Conservation (phyloP, 2,797 vertebrate genomes). For the Hyperoplus lanceolatus region DNA sequence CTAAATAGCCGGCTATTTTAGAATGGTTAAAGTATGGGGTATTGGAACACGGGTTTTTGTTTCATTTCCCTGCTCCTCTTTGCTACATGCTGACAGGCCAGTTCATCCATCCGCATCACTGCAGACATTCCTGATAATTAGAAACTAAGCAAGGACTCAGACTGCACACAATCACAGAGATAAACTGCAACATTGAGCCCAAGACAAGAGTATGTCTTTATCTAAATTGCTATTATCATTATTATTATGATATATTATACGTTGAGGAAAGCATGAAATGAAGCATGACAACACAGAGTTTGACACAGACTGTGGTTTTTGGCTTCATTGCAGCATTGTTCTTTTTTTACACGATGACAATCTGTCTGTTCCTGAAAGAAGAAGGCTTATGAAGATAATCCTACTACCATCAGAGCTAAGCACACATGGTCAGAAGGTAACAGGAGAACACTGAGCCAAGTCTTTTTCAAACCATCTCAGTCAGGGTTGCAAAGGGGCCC, state of each 20-base stretch:
- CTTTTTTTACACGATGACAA: constrained; percentile 7
- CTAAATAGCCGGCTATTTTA: too few relatives aligned
- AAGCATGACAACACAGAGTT: constrained; percentile 10
- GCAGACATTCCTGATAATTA: constrained; percentile 37
- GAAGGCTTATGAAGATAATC: constrained; percentile 23
- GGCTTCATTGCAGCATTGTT: constrained; percentile 16
- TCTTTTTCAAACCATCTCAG: not conserved
- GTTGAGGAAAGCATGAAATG: constrained; percentile 27
- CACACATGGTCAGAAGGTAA: constrained; percentile 12
- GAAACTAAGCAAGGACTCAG: constrained; percentile 41
- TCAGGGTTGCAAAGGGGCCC: too few relatives aligned
- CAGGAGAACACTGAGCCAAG: not conserved
- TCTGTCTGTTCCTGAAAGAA: constrained; percentile 13
- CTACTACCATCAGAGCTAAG: constrained; percentile 2
- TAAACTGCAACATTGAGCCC: constrained; percentile 15
- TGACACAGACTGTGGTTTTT: constrained; percentile 36
- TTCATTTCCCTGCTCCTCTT: constrained; percentile 12
- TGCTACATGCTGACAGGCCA: constrained; percentile 11
- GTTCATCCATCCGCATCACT: constrained; percentile 10
- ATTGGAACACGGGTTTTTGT: not conserved
- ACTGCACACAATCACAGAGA: constrained; percentile 34
- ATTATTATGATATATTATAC: constrained; percentile 36
- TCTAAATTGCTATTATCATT: constrained; percentile 45
- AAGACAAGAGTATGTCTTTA: constrained; percentile 33
- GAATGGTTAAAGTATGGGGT: too few relatives aligned